A percentile compares a stretch with the other conserved stretches of the same genome.
Evolutionary conservation across 2,888 invertebrate genomes (phyloP).

Genomic region (Rhyacophila evoluta): DNA sequence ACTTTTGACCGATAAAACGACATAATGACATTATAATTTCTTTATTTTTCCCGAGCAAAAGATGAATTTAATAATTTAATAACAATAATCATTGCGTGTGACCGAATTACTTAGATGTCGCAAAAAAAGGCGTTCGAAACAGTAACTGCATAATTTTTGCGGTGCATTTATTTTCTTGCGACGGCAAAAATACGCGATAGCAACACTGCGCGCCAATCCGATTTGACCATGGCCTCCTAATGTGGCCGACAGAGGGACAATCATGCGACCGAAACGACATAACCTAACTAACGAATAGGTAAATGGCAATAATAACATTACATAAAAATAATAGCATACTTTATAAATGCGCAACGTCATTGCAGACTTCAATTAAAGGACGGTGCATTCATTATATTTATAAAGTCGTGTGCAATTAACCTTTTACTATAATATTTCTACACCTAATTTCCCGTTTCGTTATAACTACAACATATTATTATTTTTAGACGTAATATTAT

Average conservation of each 20-base stretch:
- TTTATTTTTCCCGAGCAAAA: not conserved
- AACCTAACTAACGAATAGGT: not conserved
- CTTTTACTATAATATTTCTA: too few species aligned
- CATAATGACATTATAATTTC: not conserved
- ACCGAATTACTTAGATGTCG: conserved; percentile 1
- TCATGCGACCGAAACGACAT: conserved; percentile 5
- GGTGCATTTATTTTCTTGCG: conserved; percentile 6
- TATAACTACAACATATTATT: too few species aligned
- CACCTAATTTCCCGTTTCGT: too few species aligned
- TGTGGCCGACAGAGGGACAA: not conserved
- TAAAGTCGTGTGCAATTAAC: too few species aligned
- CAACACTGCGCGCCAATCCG: not conserved
- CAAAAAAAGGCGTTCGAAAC: not conserved
- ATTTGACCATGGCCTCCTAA: conserved; percentile 22
- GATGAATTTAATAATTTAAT: not conserved
- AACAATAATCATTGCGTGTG: not conserved
- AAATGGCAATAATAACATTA: not conserved
- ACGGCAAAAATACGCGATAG: not conserved
- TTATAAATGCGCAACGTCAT: too few species aligned
- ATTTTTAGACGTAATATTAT: too few species aligned
- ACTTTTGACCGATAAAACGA: not conserved
- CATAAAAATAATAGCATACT: too few species aligned
- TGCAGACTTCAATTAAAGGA: too few species aligned
- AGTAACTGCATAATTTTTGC: conserved; percentile 3
- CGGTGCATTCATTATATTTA: too few species aligned